These are phyloP conservation scores for Gorsachius goisagi DNA, from an alignment of 2,113 vertebrate genomes.

Conservation along the genomic window DNA sequence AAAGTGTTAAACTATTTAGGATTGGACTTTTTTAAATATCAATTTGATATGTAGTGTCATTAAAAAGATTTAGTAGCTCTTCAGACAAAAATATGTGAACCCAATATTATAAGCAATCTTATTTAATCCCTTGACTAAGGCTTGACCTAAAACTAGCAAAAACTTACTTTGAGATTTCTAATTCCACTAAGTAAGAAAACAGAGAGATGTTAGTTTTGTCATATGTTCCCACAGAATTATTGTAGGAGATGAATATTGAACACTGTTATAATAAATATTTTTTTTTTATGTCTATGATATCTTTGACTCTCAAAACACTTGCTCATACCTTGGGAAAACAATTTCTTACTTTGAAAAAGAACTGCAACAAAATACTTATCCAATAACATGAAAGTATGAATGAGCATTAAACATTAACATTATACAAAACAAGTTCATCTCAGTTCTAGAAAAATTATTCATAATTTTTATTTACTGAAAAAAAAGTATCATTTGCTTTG, in stretches of 20 bases:
- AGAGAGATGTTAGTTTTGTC: background rate
- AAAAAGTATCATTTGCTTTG: background rate
- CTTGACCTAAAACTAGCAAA: background rate
- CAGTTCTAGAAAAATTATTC: background rate
- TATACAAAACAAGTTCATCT: background rate
- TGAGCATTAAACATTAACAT: background rate
- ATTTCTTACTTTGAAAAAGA: background rate
- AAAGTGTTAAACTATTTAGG: background rate
- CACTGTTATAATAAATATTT: background rate
- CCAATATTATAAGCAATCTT: background rate
- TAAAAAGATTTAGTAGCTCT: background rate
- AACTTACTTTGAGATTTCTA: background rate
- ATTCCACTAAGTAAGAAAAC: background rate
- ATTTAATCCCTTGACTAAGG: background rate
- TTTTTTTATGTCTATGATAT: background rate
- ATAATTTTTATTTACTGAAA: background rate
- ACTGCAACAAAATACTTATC: background rate
- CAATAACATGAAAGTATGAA: background rate
- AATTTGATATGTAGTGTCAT: background rate
- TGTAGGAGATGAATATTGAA: background rate
- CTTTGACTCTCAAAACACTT: background rate
- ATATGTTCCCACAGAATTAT: background rate
- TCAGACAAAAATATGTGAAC: background rate
- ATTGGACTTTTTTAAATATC: background rate
- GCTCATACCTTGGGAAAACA: background rate